A percentile compares a stretch with the other conserved stretches of the same genome.
Evolutionary conservation across 1,140 invertebrate genomes (phyloP).

Genomic region (Melitaea cinxia): DNA sequence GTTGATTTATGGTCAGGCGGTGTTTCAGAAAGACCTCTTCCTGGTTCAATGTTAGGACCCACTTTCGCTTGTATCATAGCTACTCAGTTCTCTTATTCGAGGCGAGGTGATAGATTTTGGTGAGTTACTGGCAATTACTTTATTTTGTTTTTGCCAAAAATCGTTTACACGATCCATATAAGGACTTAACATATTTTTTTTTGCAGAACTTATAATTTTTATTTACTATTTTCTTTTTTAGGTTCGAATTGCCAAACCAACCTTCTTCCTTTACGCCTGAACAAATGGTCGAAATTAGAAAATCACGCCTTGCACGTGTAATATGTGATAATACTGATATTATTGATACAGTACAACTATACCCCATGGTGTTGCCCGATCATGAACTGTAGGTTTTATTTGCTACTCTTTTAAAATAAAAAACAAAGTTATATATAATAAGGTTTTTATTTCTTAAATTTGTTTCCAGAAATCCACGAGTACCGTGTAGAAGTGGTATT

Average conservation of each 20-base stretch:
- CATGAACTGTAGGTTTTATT: conserved; percentile 90
- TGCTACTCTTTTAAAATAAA: background rate
- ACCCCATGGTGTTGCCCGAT: conserved; percentile 95
- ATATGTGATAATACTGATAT: conserved; percentile 98
- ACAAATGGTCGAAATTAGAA: conserved; percentile 95
- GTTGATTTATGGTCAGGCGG: conserved; percentile 97
- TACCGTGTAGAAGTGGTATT: conserved; percentile 93
- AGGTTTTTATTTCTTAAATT: no score
- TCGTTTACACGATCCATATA: no score
- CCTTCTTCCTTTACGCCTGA: conserved; percentile 95
- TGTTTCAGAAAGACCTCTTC: conserved; percentile 93
- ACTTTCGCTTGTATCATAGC: conserved; percentile 98
- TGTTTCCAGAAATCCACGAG: conserved; percentile 90
- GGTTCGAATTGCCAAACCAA: conserved; percentile 95
- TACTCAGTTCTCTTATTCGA: conserved; percentile 95
- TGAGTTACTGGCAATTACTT: conserved; percentile 45
- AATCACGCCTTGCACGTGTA: conserved; percentile 91
- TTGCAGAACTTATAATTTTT: background rate
- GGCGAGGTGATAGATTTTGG: conserved; percentile 97
- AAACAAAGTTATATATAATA: conserved; percentile 1
- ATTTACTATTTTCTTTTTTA: conserved; percentile 39
- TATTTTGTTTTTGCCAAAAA: background rate
- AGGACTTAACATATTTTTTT: no score
- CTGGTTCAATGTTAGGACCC: conserved; percentile 95
- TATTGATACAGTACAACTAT: conserved; percentile 95